These are phyloP conservation scores for Polyommatus iphigenia DNA, from an alignment of 2,888 invertebrate genomes.

Conservation along the genomic window DNA sequence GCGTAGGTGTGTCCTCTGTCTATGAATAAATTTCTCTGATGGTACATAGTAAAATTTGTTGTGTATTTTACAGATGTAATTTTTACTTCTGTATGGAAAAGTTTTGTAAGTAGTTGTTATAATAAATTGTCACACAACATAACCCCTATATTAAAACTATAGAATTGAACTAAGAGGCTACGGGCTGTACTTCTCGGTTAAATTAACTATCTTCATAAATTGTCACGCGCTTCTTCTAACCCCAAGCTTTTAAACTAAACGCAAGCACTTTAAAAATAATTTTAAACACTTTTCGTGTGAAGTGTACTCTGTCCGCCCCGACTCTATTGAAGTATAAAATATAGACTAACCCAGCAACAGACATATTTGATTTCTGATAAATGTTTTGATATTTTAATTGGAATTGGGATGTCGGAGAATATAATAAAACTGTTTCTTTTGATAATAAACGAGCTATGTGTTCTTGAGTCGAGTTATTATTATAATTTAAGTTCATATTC, in stretches of 20 bases:
- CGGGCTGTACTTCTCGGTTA: neutral
- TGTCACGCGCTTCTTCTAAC: neutral
- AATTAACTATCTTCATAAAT: conserved; percentile 9
- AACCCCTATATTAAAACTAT: neutral
- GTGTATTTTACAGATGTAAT: too few relatives aligned
- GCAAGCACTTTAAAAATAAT: conserved; percentile 9
- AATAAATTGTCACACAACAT: neutral
- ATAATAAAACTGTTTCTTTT: neutral
- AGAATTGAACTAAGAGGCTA: neutral
- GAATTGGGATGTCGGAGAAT: neutral
- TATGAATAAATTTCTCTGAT: too few relatives aligned
- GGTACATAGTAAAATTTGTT: too few relatives aligned
- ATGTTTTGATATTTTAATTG: conserved; percentile 20
- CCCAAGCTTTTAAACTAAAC: conserved; percentile 11
- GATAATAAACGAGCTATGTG: neutral
- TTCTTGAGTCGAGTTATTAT: neutral
- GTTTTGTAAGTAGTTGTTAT: too few relatives aligned
- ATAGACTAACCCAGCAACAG: conserved; percentile 2
- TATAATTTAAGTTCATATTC: neutral
- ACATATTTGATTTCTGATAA: neutral
- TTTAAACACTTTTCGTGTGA: conserved; percentile 12
- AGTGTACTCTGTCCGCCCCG: conserved; percentile 8
- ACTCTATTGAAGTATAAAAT: conserved; percentile 28
- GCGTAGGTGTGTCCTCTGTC: too few relatives aligned
- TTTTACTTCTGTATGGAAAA: too few relatives aligned